A percentile compares a stretch with the other conserved stretches of the same genome.
Conservation (phyloP, 2,113 vertebrate genomes). For the Urocitellus parryii region DNA sequence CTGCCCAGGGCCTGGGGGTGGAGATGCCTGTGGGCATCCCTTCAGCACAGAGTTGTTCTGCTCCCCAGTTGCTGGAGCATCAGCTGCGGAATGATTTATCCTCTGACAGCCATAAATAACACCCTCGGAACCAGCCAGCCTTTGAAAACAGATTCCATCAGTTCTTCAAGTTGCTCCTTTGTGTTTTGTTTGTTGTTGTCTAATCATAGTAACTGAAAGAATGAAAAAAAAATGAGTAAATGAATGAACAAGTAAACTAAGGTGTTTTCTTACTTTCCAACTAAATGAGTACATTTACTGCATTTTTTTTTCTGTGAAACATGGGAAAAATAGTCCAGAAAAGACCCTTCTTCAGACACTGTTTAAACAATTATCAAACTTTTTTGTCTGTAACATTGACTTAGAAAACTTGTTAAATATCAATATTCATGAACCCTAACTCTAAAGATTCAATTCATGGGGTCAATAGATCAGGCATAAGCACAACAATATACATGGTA, state of each 20-base stretch:
- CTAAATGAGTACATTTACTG: neutral
- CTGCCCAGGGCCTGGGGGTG: neutral
- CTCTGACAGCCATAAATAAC: conserved; percentile 22
- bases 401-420: neutral
- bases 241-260: neutral
- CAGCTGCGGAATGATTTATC: neutral
- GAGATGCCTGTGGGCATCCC: conserved; percentile 27
- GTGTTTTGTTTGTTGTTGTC: neutral
- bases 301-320: neutral
- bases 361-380: neutral
- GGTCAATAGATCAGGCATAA: neutral
- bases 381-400: neutral
- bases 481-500: neutral
- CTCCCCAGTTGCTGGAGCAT: neutral
- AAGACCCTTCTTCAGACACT: neutral
- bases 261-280: neutral
- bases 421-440: neutral
- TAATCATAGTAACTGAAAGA: neutral
- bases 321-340: neutral
- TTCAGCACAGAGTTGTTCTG: conserved; percentile 20
- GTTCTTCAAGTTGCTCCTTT: conserved; percentile 5
- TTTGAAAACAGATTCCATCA: conserved; percentile 4
- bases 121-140: neutral
- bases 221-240: neutral
- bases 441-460: neutral